Evolutionary conservation across 2,113 vertebrate genomes (phyloP).

Genomic region (Pelobates fuscus): DNA sequence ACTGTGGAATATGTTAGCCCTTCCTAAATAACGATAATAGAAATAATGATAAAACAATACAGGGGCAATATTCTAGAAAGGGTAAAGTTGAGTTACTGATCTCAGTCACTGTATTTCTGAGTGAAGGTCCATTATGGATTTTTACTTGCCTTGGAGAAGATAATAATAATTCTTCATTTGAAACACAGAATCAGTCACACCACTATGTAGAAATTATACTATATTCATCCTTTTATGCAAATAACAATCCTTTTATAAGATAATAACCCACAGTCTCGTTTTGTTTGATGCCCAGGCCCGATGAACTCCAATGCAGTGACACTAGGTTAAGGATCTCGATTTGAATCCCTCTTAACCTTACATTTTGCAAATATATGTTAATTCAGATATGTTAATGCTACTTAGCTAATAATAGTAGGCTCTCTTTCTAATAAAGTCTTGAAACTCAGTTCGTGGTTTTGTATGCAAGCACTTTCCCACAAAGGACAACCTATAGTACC

Average conservation of each 20-base stretch:
- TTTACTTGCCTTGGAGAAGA: too few relatives aligned
- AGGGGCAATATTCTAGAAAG: too few relatives aligned
- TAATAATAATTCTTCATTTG: too few relatives aligned
- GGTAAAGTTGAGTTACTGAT: too few relatives aligned
- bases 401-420: conserved; percentile 33
- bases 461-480: not conserved
- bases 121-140: too few relatives aligned
- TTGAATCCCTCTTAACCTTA: conserved; percentile 1
- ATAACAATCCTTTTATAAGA: conserved; percentile 8
- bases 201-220: not conserved
- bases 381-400: conserved; percentile 24
- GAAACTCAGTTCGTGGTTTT: not conserved
- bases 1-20: too few relatives aligned
- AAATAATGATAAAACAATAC: too few relatives aligned
- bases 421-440: conserved; percentile 15
- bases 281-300: not conserved
- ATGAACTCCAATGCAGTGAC: conserved; percentile 16
- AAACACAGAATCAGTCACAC: not conserved
- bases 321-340: not conserved
- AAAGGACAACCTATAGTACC: not conserved
- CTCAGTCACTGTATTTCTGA: too few relatives aligned
- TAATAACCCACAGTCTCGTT: conserved; percentile 24
- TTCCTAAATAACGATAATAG: too few relatives aligned
- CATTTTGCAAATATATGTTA: conserved; percentile 37
- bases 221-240: not conserved